These are phyloP conservation scores for Istiophorus platypterus DNA, from an alignment of 2,113 vertebrate species.

Conservation along the genomic window DNA sequence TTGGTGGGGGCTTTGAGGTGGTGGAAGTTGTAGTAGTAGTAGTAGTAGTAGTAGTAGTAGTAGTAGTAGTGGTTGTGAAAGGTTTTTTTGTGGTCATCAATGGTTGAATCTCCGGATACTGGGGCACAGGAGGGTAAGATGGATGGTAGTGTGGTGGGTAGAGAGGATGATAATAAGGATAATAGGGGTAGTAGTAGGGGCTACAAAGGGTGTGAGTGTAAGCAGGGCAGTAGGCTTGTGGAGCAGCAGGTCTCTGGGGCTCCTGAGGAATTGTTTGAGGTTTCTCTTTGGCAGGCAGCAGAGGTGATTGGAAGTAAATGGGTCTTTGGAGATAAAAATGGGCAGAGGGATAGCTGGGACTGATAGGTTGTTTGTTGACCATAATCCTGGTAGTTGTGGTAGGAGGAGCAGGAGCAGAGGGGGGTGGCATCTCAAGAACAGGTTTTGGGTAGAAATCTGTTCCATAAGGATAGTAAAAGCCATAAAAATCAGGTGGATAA, in stretches of 20 bases:
- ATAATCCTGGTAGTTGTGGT: not conserved
- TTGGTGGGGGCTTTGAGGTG: too few species aligned
- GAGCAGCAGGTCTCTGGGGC: not conserved
- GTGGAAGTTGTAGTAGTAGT: not conserved
- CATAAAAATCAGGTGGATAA: slow-evolving; percentile 11
- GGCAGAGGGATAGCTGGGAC: not conserved
- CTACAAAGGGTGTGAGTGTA: slow-evolving; percentile 31
- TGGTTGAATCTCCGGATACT: slow-evolving; percentile 13
- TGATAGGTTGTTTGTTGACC: slow-evolving; percentile 2
- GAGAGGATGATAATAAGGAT: slow-evolving; percentile 21
- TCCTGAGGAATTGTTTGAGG: not conserved
- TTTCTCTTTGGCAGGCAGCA: not conserved
- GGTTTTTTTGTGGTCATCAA: not conserved
- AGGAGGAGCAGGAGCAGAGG: not conserved
- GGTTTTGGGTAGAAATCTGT: not conserved
- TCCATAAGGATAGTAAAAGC: slow-evolving; percentile 33
- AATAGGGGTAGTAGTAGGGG: slow-evolving; percentile 28
- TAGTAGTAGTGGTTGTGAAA: not conserved
- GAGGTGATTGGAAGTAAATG: slow-evolving; percentile 1
- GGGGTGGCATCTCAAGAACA: not conserved
- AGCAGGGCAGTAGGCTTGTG: slow-evolving; percentile 30
- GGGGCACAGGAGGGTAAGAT: slow-evolving; percentile 1
- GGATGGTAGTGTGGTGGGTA: slow-evolving; percentile 15
- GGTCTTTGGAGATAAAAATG: slow-evolving; percentile 20
- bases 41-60: not conserved